These are phyloP conservation scores for Parazoanthus swiftii DNA, from an alignment of 92 coral and sea anemone species.

Conservation along the genomic window DNA sequence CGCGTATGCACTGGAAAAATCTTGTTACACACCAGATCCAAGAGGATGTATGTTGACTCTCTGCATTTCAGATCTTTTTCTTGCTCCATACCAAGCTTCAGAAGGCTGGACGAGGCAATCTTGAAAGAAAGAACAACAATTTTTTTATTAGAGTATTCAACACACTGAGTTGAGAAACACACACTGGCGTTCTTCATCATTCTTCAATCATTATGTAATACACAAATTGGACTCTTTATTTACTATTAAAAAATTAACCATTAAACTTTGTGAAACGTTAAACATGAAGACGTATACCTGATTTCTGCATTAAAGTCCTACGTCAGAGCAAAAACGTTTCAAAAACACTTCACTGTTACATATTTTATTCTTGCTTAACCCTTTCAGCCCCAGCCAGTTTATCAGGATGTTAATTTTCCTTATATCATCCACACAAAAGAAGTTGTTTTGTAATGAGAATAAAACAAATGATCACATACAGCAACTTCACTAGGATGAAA, in stretches of 20 bases:
- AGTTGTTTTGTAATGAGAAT: too few relatives aligned
- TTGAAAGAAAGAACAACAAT: slow-evolving; percentile 27
- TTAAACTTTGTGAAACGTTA: too few relatives aligned
- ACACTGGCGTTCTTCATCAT: background rate
- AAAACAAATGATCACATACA: too few relatives aligned
- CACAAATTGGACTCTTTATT: background rate
- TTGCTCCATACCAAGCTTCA: slow-evolving; percentile 93
- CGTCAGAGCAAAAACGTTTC: background rate
- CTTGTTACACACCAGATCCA: slow-evolving; percentile 97
- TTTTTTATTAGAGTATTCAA: background rate
- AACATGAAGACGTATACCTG: background rate
- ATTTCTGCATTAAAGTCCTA: background rate
- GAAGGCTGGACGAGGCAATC: slow-evolving; percentile 97
- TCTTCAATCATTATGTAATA: background rate
- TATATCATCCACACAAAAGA: too few relatives aligned
- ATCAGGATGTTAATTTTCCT: too few relatives aligned
- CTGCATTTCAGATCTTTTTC: slow-evolving; percentile 90
- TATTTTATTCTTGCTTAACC: background rate
- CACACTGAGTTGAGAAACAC: background rate
- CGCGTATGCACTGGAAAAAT: too few relatives aligned
- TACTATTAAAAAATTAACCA: too few relatives aligned
- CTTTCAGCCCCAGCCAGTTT: too few relatives aligned
- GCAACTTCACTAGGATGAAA: too few relatives aligned
- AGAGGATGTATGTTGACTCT: slow-evolving; percentile 92
- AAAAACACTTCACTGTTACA: background rate